Percentiles rank a stretch among this genome's conserved stretches.
phyloP scores from a whole-genome alignment of 2,113 vertebrate species.

The Crotalus horridus region DNA sequence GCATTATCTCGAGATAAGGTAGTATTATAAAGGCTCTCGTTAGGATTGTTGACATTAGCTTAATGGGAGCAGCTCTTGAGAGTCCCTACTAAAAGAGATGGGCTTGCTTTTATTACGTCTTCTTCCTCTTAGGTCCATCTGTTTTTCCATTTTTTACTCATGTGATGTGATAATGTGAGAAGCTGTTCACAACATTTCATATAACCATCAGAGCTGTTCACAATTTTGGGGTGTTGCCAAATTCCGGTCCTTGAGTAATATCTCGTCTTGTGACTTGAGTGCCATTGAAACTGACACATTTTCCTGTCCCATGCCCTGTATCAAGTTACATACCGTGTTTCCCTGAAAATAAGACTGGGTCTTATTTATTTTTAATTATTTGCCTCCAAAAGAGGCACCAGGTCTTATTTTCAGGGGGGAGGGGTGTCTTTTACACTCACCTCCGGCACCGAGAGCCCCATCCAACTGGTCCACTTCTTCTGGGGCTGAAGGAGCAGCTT shows the following conservation, averaged over 20 bases:
- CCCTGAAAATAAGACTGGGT: too few species aligned
- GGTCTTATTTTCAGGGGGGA: too few species aligned
- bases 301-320: neutral
- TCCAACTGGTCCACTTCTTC: too few species aligned
- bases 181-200: neutral
- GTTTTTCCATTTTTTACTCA: neutral
- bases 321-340: neutral
- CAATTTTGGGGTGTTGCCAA: neutral
- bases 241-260: neutral
- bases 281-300: neutral
- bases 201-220: neutral
- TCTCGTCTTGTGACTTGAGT: neutral
- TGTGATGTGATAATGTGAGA: neutral
- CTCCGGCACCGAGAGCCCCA: too few species aligned
- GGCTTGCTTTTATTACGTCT: slow-evolving; percentile 1
- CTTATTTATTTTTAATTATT: too few species aligned
- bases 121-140: slow-evolving; percentile 2
- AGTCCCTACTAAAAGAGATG: slow-evolving; percentile 29
- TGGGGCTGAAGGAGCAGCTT: too few species aligned
- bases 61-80: slow-evolving; percentile 39
- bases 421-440: too few species aligned
- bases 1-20: slow-evolving; percentile 35
- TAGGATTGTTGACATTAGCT: slow-evolving; percentile 39
- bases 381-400: too few species aligned
- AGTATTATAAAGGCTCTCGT: slow-evolving; percentile 34